These are phyloP conservation scores for Sus cebifrons DNA, from an alignment of 2,797 vertebrate species.

Conservation along the genomic window DNA sequence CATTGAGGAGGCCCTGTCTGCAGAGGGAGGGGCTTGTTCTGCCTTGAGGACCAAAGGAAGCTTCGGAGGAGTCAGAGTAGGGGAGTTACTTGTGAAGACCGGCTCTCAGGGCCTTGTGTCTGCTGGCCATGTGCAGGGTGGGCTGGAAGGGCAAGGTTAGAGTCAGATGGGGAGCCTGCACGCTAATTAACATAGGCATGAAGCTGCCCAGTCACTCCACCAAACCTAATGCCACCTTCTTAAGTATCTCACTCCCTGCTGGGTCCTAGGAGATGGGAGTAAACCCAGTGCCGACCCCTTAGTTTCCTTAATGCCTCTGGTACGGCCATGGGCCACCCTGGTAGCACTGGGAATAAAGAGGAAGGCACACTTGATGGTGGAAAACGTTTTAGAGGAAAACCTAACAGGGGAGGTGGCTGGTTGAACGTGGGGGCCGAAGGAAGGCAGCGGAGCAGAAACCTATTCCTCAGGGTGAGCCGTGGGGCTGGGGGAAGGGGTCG, in stretches of 20 bases:
- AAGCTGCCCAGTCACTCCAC: not conserved
- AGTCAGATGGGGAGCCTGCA: not conserved
- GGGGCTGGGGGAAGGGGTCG: not conserved
- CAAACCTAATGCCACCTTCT: not conserved
- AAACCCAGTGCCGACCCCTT: not conserved
- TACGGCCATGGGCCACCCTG: accelerated
- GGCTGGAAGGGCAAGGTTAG: not conserved
- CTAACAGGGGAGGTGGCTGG: not conserved
- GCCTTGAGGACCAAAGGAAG: not conserved
- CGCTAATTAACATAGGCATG: accelerated
- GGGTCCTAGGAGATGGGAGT: not conserved
- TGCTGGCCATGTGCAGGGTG: not conserved
- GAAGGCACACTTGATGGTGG: not conserved
- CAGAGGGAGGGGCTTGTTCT: not conserved
- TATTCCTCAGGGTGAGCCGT: too few relatives aligned
- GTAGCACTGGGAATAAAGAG: not conserved
- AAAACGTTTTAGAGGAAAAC: not conserved
- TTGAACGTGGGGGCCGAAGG: not conserved
- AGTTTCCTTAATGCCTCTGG: not conserved
- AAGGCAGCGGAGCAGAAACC: not conserved
- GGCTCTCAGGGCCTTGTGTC: not conserved
- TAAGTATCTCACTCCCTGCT: not conserved
- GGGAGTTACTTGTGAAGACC: not conserved
- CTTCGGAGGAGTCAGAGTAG: not conserved
- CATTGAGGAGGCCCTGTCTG: not conserved